phyloP scores from a whole-genome alignment of 1,140 invertebrate genomes.

The Aphis craccivora region DNA sequence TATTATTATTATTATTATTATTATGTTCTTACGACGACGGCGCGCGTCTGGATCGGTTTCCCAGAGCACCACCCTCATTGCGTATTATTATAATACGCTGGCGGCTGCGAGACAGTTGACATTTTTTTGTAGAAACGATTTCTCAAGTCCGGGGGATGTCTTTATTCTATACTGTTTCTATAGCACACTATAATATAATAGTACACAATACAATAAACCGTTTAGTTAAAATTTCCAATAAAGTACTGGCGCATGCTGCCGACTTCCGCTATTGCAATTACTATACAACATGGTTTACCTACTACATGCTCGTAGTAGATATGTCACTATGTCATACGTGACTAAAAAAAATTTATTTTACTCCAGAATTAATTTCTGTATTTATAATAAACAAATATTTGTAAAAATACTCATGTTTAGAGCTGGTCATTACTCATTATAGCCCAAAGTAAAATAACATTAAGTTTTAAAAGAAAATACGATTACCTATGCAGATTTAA shows the following conservation, averaged over 20 bases:
- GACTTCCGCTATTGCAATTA: background rate
- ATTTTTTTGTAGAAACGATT: constrained; percentile 8
- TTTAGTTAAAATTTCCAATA: background rate
- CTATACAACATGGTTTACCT: background rate
- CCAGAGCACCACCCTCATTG: background rate
- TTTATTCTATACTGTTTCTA: background rate
- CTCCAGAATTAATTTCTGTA: too few species aligned
- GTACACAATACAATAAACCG: background rate
- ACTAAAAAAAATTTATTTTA: background rate
- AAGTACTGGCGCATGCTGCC: background rate
- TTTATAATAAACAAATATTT: too few species aligned
- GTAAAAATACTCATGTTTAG: too few species aligned
- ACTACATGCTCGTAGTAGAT: background rate
- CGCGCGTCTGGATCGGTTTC: constrained; percentile 41
- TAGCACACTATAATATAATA: background rate
- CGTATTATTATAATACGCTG: background rate
- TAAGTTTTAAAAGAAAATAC: too few species aligned
- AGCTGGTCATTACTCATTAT: too few species aligned
- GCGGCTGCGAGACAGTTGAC: background rate
- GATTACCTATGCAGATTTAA: too few species aligned
- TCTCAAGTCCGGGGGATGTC: background rate
- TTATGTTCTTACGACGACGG: background rate
- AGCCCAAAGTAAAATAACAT: too few species aligned
- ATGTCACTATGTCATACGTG: background rate
- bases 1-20: constrained; percentile 5